Conservation (phyloP, 2,113 vertebrate species). For the Natator depressus region DNA sequence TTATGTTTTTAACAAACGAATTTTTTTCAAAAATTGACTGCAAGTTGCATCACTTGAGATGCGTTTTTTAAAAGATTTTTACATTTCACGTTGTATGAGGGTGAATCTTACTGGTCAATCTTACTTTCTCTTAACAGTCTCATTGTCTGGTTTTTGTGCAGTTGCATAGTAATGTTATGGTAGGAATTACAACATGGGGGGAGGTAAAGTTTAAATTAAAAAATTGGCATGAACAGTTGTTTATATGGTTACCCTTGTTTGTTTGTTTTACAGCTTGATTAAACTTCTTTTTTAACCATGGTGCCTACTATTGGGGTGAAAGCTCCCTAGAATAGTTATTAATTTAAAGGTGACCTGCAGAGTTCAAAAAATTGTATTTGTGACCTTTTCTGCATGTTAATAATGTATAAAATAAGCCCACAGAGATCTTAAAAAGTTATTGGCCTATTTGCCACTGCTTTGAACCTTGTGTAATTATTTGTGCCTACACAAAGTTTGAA, state of each 20-base stretch:
- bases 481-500: neutral
- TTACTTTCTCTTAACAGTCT: neutral
- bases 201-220: neutral
- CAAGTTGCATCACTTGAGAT: neutral
- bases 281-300: neutral
- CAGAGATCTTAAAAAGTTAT: neutral
- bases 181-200: neutral
- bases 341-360: neutral
- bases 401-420: neutral
- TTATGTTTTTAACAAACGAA: neutral
- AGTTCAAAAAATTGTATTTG: neutral
- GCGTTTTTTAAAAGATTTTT: neutral
- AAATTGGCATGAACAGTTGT: neutral
- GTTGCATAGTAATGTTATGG: neutral
- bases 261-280: neutral
- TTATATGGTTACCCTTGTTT: neutral
- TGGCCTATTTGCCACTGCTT: neutral
- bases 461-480: neutral
- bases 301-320: neutral
- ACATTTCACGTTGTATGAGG: neutral
- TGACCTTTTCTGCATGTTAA: neutral
- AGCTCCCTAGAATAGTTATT: neutral
- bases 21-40: neutral
- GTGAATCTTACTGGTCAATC: neutral
- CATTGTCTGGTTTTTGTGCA: neutral